Conservation (phyloP, 2,888 invertebrate species). For the Liodrosophila aerea region DNA sequence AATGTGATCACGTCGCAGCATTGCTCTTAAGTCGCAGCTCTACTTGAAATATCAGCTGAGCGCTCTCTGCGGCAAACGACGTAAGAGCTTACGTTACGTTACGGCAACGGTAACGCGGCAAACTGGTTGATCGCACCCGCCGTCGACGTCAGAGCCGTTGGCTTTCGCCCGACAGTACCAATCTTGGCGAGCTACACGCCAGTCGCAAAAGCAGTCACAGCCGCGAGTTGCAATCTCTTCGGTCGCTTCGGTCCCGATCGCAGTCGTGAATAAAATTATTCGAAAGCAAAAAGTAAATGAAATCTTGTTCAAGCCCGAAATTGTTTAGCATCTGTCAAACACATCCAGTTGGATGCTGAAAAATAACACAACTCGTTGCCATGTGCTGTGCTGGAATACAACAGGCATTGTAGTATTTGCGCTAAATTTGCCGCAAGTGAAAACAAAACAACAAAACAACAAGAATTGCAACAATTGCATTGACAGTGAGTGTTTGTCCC, state of each 20-base stretch:
- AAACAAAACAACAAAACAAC: conserved; percentile 29
- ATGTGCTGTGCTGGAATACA: conserved; percentile 28
- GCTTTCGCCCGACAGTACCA: conserved; percentile 72
- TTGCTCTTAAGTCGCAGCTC: conserved; percentile 33
- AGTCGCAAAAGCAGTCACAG: conserved; percentile 51
- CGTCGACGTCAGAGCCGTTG: conserved; percentile 41
- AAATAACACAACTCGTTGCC: conserved; percentile 41
- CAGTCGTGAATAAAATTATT: conserved; percentile 15
- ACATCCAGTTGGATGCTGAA: conserved; percentile 34
- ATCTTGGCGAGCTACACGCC: conserved; percentile 59
- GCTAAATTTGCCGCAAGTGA: conserved; percentile 41
- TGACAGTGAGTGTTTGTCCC: conserved; percentile 55
- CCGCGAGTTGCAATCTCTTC: conserved; percentile 1
- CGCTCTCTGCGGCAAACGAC: conserved; percentile 28
- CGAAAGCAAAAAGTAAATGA: conserved; percentile 33
- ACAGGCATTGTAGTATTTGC: conserved; percentile 18
- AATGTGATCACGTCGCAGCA: conserved; percentile 39
- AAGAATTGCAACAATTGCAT: conserved; percentile 51
- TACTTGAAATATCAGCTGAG: conserved; percentile 17
- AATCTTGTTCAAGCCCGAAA: conserved; percentile 8
- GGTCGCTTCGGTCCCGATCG: not conserved
- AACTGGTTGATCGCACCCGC: conserved; percentile 76
- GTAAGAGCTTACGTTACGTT: conserved; percentile 50
- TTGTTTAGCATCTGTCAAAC: not conserved
- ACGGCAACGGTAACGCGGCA: conserved; percentile 23